A percentile compares a stretch with the other conserved stretches of the same genome.
Conservation (phyloP, 2,113 vertebrate genomes). For the Baryphthengus martii region DNA sequence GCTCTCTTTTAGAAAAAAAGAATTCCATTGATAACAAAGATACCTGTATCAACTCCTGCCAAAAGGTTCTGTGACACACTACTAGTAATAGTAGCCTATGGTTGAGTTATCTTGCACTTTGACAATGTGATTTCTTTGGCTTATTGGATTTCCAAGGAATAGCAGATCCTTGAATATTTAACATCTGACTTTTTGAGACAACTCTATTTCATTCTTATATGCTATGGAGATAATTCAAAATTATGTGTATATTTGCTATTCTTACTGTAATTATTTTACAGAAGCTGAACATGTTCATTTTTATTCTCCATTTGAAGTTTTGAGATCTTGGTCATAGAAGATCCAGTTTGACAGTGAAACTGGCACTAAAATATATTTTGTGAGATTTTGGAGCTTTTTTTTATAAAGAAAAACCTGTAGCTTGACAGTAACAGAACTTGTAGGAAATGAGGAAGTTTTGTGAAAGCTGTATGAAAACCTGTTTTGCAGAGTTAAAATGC, state of each 20-base stretch:
- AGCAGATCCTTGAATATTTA: neutral
- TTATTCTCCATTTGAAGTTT: neutral
- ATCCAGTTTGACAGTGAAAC: neutral
- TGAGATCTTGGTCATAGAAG: neutral
- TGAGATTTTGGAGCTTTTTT: conserved; percentile 3
- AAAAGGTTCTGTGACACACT: neutral
- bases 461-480: neutral
- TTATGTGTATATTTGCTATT: neutral
- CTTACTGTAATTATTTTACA: conserved; percentile 9
- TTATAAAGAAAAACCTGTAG: neutral
- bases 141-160: neutral
- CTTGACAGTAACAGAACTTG: neutral
- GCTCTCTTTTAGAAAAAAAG: neutral
- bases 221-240: neutral
- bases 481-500: neutral
- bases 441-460: neutral
- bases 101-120: neutral
- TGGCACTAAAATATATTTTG: neutral
- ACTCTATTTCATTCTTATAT: neutral
- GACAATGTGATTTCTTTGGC: neutral
- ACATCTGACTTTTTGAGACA: neutral
- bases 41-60: neutral
- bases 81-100: neutral
- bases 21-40: neutral
- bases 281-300: neutral